Percentiles rank a stretch among this genome's conserved stretches.
These are phyloP conservation scores for Chunga burmeisteri DNA, from an alignment of 2,113 vertebrate genomes.

Conservation along the genomic window DNA sequence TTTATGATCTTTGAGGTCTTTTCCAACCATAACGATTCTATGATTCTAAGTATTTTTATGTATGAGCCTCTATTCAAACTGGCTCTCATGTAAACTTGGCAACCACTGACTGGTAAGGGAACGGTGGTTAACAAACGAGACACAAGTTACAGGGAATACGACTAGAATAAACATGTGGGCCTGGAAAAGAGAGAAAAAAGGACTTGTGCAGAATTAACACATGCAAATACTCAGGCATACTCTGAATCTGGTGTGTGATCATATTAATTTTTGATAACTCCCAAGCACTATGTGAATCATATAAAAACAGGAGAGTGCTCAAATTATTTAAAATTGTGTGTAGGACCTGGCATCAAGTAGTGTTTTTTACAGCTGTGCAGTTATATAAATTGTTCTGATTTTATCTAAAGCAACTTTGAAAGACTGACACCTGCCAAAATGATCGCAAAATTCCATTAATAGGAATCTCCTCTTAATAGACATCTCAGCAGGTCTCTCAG, in stretches of 20 bases:
- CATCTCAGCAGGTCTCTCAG: not conserved
- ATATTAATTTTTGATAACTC: not conserved
- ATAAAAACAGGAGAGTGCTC: not conserved
- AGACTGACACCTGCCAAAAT: not conserved
- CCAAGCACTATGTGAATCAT: not conserved
- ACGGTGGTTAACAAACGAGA: not conserved
- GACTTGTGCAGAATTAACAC: not conserved
- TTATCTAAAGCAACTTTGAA: not conserved
- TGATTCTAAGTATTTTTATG: rapidly evolving
- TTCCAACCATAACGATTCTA: no score
- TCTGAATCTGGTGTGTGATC: not conserved
- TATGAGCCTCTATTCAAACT: not conserved
- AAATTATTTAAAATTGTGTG: not conserved
- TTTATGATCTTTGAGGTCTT: no score
- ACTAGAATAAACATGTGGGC: not conserved
- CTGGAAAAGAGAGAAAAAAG: not conserved
- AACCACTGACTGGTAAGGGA: not conserved
- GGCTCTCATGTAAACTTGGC: not conserved
- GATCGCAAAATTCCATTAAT: not conserved
- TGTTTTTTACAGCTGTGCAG: not conserved
- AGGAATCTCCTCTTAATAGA: not conserved
- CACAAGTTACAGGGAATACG: not conserved
- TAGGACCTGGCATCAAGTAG: not conserved
- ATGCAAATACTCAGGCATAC: not conserved
- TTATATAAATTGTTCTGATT: not conserved